phyloP scores from a whole-genome alignment of 2,113 vertebrate species.

The Gambusia affinis region DNA sequence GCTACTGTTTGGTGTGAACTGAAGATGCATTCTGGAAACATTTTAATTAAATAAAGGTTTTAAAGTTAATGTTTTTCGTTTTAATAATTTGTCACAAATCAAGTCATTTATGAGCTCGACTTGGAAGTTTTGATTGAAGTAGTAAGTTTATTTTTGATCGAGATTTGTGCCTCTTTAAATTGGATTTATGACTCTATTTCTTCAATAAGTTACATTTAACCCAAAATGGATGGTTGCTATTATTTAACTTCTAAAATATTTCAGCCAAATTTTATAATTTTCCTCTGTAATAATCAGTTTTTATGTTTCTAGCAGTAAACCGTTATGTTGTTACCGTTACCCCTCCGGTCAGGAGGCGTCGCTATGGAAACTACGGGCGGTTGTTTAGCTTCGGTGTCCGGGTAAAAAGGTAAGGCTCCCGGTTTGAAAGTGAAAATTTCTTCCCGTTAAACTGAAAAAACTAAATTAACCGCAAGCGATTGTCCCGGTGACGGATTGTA shows the following conservation, averaged over 20 bases:
- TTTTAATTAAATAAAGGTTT: too few species aligned
- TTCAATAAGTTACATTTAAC: background rate
- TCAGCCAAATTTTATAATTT: too few species aligned
- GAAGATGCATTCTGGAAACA: too few species aligned
- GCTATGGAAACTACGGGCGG: background rate
- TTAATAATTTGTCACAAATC: background rate
- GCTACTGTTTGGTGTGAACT: too few species aligned
- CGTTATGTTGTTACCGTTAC: too few species aligned
- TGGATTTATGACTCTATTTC: background rate
- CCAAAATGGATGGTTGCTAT: too few species aligned
- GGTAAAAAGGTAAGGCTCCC: background rate
- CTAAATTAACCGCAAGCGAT: background rate
- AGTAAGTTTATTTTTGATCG: background rate
- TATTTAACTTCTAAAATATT: too few species aligned
- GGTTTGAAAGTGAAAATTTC: constrained; percentile 14
- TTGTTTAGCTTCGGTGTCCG: background rate
- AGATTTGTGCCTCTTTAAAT: background rate
- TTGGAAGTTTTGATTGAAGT: background rate
- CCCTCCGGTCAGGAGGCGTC: background rate
- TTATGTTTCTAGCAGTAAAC: too few species aligned
- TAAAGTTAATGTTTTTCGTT: background rate
- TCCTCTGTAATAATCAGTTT: too few species aligned
- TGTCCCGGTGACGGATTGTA: background rate
- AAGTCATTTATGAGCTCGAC: background rate
- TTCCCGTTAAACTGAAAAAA: background rate